phyloP scores from a whole-genome alignment of 2,888 invertebrate genomes.

The Aricia artaxerxes region DNA sequence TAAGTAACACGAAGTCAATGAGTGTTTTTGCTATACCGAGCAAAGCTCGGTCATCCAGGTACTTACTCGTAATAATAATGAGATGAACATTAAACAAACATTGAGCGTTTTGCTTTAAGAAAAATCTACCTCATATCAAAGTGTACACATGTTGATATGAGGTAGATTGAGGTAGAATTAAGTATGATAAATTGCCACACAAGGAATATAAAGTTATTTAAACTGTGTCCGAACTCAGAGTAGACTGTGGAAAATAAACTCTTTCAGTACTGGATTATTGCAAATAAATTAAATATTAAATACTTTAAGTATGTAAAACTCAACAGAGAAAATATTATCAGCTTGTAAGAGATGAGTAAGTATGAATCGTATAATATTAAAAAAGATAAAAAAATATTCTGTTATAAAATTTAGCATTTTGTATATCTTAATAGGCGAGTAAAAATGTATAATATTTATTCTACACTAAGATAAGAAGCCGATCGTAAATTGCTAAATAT shows the following conservation, averaged over 20 bases:
- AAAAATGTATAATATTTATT: background rate
- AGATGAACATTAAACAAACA: background rate
- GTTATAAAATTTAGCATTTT: background rate
- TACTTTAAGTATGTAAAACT: background rate
- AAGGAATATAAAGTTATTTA: background rate
- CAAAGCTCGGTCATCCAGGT: no score
- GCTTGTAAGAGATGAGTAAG: background rate
- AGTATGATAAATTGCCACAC: background rate
- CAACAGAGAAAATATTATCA: background rate
- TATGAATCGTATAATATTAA: background rate
- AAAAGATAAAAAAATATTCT: background rate
- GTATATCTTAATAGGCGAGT: background rate
- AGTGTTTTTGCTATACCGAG: no score
- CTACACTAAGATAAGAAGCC: background rate
- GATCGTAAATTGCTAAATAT: background rate
- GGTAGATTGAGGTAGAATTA: no score
- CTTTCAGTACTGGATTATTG: no score
- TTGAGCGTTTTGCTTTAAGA: background rate
- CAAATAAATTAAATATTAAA: no score
- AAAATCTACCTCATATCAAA: background rate
- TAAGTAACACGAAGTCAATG: no score
- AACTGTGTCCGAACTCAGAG: background rate
- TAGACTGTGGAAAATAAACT: background rate
- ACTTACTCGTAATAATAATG: background rate
- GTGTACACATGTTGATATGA: no score